Base-by-base conservation (phyloP, 2,113 vertebrate species). In the Nerophis lumbriciformis region DNA sequence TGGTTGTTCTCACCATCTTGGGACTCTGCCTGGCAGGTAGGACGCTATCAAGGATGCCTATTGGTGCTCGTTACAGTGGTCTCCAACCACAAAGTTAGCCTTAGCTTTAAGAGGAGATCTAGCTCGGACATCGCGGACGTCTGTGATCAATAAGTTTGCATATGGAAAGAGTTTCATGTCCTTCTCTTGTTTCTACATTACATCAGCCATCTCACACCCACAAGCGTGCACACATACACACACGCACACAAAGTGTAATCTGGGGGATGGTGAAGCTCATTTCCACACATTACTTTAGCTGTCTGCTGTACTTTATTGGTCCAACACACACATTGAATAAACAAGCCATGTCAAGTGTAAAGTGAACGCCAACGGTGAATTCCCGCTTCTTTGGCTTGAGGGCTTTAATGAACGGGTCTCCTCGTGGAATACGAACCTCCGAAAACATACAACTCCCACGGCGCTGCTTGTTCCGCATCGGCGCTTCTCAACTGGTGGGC, bases 11-110 rank as follows among this genome's bases (percentile, higher is more conserved):
- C 75, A 88, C 85, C 71, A 89, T 91, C 72, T 83, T 91, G 6
- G 90, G 90, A 53, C 88, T 91, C 69, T 89, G 88, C 72, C 80
- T 92, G 59, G 86, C 91, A 89, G 91, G 91, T 92, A 89, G 64
- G 68, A 4, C 35, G 1, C 28, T 11, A 45, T 9, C 0, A 12
- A 4, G 10, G 42, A 45, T 45, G 42, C n/a, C 14, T 4, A 15
- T 6, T n/a, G 36, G 35, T 13, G 37, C 37, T 1, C 3, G 37
- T 54, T 54, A 38, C 35, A 6, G 4, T 54, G 36, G 14, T 38
- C 28, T 54, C 14, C 28, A 38, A 54, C 13, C 6, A 5, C 6
- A 7, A 12, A 36, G 39, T 37, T 38, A 53, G 21, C n/a, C 48
- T 53, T 10, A 8, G 13, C 35, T 54, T 36, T 13, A 7, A 11